Evolutionary conservation across 2,113 vertebrate genomes (phyloP).

Genomic region (Perca flavescens): DNA sequence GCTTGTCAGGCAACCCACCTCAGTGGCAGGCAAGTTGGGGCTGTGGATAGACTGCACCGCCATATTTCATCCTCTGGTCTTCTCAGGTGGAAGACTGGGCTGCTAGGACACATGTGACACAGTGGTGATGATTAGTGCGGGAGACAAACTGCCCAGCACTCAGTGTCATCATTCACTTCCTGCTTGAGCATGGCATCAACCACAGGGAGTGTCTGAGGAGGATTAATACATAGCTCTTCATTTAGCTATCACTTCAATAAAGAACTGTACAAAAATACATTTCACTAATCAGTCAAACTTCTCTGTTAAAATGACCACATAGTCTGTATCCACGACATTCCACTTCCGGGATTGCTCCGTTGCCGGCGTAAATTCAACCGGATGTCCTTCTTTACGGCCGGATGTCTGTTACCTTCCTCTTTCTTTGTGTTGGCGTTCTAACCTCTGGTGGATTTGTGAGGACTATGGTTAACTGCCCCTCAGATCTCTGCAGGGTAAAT

Average conservation of each 20-base stretch:
- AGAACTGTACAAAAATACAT: not conserved
- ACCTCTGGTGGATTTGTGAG: no score
- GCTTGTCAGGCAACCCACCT: conserved; percentile 78
- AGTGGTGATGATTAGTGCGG: conserved; percentile 42
- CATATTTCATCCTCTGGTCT: conserved; percentile 71
- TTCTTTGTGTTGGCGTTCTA: no score
- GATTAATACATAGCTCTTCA: conserved; percentile 22
- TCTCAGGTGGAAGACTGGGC: conserved; percentile 36
- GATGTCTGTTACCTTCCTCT: no score
- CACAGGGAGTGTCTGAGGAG: conserved; percentile 32
- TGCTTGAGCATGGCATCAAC: conserved; percentile 19
- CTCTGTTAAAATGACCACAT: not conserved
- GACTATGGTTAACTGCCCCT: no score
- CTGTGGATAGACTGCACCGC: conserved; percentile 42
- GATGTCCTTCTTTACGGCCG: no score
- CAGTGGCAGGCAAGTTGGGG: conserved; percentile 58
- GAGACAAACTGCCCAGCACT: conserved; percentile 43
- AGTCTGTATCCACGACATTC: no score
- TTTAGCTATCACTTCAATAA: conserved; percentile 24
- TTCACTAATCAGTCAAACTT: conserved; percentile 2
- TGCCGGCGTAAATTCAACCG: no score
- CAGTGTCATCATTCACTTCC: conserved; percentile 54
- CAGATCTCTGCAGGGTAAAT: no score
- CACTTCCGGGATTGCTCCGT: no score
- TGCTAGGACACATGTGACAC: conserved; percentile 40